Percentiles rank a stretch among this genome's conserved stretches.
These are phyloP conservation scores for Drosophila ogumai DNA, from an alignment of 1,140 invertebrate genomes.

Conservation along the genomic window DNA sequence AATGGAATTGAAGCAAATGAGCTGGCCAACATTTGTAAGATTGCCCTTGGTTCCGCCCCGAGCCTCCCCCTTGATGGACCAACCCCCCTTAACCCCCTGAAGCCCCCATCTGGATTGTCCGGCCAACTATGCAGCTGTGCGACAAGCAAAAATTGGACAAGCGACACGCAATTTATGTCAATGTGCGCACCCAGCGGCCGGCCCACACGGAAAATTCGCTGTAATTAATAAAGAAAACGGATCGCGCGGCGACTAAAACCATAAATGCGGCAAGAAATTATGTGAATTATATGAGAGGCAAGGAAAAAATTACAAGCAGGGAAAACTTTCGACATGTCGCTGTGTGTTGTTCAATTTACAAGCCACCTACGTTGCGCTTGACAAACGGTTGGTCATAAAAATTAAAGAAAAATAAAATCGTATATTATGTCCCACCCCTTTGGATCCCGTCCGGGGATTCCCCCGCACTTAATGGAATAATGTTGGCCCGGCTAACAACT, in stretches of 20 bases:
- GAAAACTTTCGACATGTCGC: constrained; percentile 67
- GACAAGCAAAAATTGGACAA: constrained; percentile 83
- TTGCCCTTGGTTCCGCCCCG: constrained; percentile 29
- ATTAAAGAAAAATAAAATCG: constrained; percentile 83
- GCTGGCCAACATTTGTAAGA: constrained; percentile 82
- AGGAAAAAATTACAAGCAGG: neutral
- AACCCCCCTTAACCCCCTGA: neutral
- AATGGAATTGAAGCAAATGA: constrained; percentile 84
- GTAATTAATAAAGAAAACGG: constrained; percentile 76
- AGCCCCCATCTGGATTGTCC: constrained; percentile 5
- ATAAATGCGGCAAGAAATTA: constrained; percentile 29
- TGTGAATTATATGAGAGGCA: neutral
- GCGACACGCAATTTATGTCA: constrained; percentile 83
- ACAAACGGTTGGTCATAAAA: constrained; percentile 76
- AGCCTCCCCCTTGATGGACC: neutral
- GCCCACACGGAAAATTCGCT: constrained; percentile 80
- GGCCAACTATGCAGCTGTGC: constrained; percentile 75
- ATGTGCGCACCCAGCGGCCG: constrained; percentile 73
- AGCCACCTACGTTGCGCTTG: constrained; percentile 77
- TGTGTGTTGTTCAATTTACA: constrained; percentile 69
- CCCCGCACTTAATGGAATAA: constrained; percentile 50
- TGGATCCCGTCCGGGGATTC: neutral
- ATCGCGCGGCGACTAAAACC: constrained; percentile 29
- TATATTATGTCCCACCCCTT: constrained; percentile 57
- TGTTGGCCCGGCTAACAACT: constrained; percentile 83